Evolutionary conservation across 1,140 invertebrate species (phyloP).

Genomic region (Hylaeus anthracinus): DNA sequence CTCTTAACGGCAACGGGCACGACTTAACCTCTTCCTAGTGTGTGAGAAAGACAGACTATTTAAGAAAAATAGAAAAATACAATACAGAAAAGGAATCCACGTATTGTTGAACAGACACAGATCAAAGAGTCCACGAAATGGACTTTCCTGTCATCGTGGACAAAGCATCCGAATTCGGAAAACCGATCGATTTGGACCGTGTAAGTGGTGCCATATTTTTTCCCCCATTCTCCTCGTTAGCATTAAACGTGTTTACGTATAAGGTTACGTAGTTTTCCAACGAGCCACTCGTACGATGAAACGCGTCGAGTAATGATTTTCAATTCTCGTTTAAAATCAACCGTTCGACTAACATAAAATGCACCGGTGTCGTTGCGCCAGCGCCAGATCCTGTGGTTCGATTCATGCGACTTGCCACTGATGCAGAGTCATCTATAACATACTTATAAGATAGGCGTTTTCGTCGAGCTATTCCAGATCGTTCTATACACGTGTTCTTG

Average conservation of each 20-base stretch:
- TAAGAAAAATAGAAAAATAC: slow-evolving; percentile 26
- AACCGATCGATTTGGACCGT: slow-evolving; percentile 75
- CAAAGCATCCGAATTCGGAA: slow-evolving; percentile 78
- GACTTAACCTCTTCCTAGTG: slow-evolving; percentile 33
- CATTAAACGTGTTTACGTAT: neutral
- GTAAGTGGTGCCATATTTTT: slow-evolving; percentile 71
- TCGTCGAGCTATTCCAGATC: slow-evolving; percentile 29
- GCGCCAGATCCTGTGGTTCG: neutral
- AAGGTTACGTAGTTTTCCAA: no score
- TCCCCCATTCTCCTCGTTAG: neutral
- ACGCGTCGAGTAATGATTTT: neutral
- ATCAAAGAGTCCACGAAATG: slow-evolving; percentile 69
- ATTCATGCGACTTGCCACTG: neutral
- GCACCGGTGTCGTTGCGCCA: neutral
- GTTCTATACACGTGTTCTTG: neutral
- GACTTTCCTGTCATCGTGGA: slow-evolving; percentile 80
- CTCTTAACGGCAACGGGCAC: slow-evolving; percentile 4
- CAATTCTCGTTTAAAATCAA: neutral
- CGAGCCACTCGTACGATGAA: no score
- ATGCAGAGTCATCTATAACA: neutral
- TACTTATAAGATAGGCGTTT: neutral
- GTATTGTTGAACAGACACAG: slow-evolving; percentile 61
- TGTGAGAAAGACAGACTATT: slow-evolving; percentile 13
- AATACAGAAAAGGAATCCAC: slow-evolving; percentile 42
- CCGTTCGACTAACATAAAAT: neutral